These are phyloP conservation scores for Stomatorhinus ivindoensis DNA, from an alignment of 2,113 vertebrate species.

Conservation along the genomic window DNA sequence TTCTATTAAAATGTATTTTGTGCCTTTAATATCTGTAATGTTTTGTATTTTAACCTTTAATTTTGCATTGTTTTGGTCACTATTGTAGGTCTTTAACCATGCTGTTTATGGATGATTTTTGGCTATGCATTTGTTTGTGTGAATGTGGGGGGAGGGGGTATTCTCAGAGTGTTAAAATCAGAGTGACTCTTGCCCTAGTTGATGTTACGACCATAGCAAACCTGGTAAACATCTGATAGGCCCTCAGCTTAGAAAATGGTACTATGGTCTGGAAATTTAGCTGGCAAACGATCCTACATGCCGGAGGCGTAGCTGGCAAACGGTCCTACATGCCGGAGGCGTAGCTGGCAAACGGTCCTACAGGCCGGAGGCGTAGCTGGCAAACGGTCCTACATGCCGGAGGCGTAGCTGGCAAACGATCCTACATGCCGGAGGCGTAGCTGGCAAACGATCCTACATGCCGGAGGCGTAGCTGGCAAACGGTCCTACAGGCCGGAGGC, in stretches of 20 bases:
- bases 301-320: not conserved
- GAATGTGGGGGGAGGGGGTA: not conserved
- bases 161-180: not conserved
- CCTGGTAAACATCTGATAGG: not conserved
- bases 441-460: too few species aligned
- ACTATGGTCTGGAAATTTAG: not conserved
- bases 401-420: not conserved
- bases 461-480: too few species aligned
- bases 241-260: not conserved
- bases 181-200: not conserved
- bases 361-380: not conserved
- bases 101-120: slow-evolving; percentile 12
- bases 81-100: not conserved
- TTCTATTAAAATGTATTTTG: slow-evolving; percentile 16
- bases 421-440: too few species aligned
- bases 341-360: too few species aligned
- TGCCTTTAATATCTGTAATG: slow-evolving; percentile 1
- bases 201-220: not conserved
- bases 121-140: not conserved
- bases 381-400: not conserved
- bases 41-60: not conserved
- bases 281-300: not conserved
- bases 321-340: not conserved
- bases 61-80: not conserved
- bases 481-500: too few species aligned